These are phyloP conservation scores for Gymnocephalus cernua DNA, from an alignment of 2,113 vertebrate genomes.

Conservation along the genomic window DNA sequence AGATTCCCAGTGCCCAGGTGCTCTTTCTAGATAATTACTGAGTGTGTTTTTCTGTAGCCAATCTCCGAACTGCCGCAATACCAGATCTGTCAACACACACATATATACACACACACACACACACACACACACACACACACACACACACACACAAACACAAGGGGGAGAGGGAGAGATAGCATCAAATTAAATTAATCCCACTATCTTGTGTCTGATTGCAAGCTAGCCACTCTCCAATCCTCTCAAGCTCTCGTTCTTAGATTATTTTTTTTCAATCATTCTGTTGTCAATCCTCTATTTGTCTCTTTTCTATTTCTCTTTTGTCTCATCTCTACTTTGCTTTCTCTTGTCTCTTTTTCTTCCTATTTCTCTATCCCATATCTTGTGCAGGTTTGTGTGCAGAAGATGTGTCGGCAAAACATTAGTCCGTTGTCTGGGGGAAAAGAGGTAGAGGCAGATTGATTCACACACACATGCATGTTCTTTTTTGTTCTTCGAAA, in stretches of 20 bases:
- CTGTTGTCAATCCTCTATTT: constrained; percentile 20
- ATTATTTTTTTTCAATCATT: constrained; percentile 10
- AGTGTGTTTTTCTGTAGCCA: constrained; percentile 67
- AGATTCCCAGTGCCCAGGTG: constrained; percentile 74
- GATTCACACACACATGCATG: constrained; percentile 47
- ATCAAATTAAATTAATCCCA: constrained; percentile 68
- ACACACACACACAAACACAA: constrained; percentile 5
- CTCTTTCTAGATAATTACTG: constrained; percentile 77
- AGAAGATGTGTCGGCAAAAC: constrained; percentile 47
- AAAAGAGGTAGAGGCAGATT: constrained; percentile 36
- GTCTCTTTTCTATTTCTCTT: not conserved
- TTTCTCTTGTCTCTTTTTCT: constrained; percentile 11
- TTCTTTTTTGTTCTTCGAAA: constrained; percentile 34
- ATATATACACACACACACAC: constrained; percentile 49
- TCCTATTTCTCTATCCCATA: constrained; percentile 1
- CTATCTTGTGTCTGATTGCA: constrained; percentile 62
- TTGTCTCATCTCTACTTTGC: not conserved
- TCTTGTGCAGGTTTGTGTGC: constrained; percentile 7
- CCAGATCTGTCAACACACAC: constrained; percentile 54
- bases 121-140: constrained; percentile 54
- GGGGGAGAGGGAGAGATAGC: constrained; percentile 1
- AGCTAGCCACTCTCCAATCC: constrained; percentile 12
- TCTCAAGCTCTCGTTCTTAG: constrained; percentile 13
- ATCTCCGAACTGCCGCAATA: constrained; percentile 67
- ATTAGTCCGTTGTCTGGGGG: constrained; percentile 51